Evolutionary conservation across 2,888 invertebrate species (phyloP), one percentile per base, ranked within the genome.

Genomic region (Plusia festucae): DNA sequence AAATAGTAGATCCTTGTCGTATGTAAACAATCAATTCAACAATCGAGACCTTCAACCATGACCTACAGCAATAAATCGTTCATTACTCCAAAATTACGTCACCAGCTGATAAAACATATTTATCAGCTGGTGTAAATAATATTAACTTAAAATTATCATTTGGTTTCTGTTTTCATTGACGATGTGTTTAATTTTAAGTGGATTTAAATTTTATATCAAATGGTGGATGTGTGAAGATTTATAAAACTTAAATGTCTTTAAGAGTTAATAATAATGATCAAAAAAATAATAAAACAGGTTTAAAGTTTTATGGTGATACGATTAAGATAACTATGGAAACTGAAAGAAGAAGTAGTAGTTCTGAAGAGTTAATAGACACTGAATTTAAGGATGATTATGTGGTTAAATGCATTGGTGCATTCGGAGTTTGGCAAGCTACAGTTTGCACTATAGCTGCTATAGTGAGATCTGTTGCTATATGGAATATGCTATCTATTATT

Each of bases 391-490:
- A 87, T 61, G 91, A 91, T 73, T 90, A 90, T 66, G 64, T 91
- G 27, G 86, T 83, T 8, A 85, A 87, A 75, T 83, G 84, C 15
- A 88, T 90, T 53, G 91, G 91, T 62, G 81, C 83, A 0, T 88
- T 89, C 30, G 91, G 91, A 13, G 32, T 78, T 0, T 91, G 91
- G 89, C 91, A 91, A 81, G 81, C 85, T 1, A 74, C 65, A 54
- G 79, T 86, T 0, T 89, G 85, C 46, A 4, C 75, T 0, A 73
- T 83, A 24, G 87, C 85, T 16, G 74, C 82, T 0, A n/a, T 82
- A 3, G 76, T 84, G 2, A 85, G 91, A 81, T 82, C 78, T 40
- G 71, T 84, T 18, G 86, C 85, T 0, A 76, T 89, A 67, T 88
- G 86, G 79, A 91, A 91, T 46, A 82, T 88, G 80, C 68, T 87